Percentiles rank a stretch among this genome's conserved stretches.
phyloP scores from a whole-genome alignment of 92 coral and sea anemone species.

The Nematostella vectensis region DNA sequence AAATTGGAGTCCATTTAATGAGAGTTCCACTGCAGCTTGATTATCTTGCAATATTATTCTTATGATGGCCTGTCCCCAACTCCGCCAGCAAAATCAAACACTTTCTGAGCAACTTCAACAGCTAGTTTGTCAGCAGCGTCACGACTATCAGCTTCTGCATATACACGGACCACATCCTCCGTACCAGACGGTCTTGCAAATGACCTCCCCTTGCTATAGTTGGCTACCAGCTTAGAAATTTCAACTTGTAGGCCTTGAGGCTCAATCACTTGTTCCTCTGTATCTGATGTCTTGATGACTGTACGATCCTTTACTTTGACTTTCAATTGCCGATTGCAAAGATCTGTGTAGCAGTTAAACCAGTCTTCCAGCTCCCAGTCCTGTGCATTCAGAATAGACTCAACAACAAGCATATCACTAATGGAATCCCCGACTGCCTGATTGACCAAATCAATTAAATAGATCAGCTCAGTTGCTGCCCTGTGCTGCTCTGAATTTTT shows the following conservation, averaged over 20 bases:
- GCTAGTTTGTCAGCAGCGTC: conserved; percentile 87
- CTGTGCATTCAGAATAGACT: conserved; percentile 69
- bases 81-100: conserved; percentile 90
- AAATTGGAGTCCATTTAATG: no score
- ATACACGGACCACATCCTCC: conserved; percentile 95
- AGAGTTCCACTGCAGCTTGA: no score
- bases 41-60: no score
- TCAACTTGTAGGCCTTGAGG: conserved; percentile 86
- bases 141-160: conserved; percentile 80
- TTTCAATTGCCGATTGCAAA: conserved; percentile 82
- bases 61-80: conserved; percentile 72
- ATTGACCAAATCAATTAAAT: conserved; percentile 75
- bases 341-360: conserved; percentile 69
- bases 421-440: conserved; percentile 97
- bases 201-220: conserved; percentile 64
- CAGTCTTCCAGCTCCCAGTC: conserved; percentile 74
- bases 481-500: conserved; percentile 36
- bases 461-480: conserved; percentile 56
- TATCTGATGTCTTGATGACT: conserved; percentile 74
- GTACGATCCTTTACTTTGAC: conserved; percentile 86
- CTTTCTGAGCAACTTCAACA: conserved; percentile 63
- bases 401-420: conserved; percentile 93
- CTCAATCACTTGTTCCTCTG: conserved; percentile 65
- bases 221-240: conserved; percentile 57
- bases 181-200: conserved; percentile 99